Evolutionary conservation across 2,113 vertebrate genomes (phyloP).

Genomic region (Corydoras sp.): DNA sequence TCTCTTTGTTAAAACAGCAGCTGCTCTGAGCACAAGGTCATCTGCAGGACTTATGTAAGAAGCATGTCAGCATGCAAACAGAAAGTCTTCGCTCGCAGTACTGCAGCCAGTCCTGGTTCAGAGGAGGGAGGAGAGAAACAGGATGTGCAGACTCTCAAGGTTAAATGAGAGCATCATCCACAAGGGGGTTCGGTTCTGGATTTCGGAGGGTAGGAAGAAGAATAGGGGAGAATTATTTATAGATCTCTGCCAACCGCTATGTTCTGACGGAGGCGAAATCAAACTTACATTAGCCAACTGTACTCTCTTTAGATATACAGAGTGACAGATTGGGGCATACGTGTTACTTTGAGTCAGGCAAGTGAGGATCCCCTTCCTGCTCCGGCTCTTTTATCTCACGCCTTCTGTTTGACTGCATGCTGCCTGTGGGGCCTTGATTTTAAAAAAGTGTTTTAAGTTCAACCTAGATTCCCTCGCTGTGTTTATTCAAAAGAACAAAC

Average conservation of each 20-base stretch:
- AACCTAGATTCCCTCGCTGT: conserved; percentile 23
- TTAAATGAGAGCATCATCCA: conserved; percentile 27
- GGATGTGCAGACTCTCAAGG: conserved; percentile 20
- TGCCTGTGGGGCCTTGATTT: conserved; percentile 31
- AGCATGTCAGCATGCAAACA: conserved; percentile 11
- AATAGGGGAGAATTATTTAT: conserved; percentile 34
- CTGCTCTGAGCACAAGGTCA: conserved; percentile 27
- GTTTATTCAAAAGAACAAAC: conserved; percentile 5
- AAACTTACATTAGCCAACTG: conserved; percentile 16
- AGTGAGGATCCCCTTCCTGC: conserved; percentile 42
- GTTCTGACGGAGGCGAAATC: conserved; percentile 27
- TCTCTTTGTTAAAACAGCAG: neutral
- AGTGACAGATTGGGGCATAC: conserved; percentile 17
- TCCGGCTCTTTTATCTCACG: conserved; percentile 11
- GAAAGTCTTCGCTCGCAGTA: conserved; percentile 2
- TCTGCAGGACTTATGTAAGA: conserved; percentile 32
- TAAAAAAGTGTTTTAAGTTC: conserved; percentile 22
- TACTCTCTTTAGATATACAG: conserved; percentile 13
- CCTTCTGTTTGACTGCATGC: conserved; percentile 11
- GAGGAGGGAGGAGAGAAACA: neutral
- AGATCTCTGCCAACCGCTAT: conserved; percentile 14
- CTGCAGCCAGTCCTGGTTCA: conserved; percentile 1
- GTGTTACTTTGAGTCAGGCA: conserved; percentile 24
- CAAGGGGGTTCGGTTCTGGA: neutral
- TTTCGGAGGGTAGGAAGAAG: conserved; percentile 16